Percentiles rank a stretch among this genome's conserved stretches.
Conservation (phyloP, 2,888 invertebrate genomes). For the Tipula vernalis region DNA sequence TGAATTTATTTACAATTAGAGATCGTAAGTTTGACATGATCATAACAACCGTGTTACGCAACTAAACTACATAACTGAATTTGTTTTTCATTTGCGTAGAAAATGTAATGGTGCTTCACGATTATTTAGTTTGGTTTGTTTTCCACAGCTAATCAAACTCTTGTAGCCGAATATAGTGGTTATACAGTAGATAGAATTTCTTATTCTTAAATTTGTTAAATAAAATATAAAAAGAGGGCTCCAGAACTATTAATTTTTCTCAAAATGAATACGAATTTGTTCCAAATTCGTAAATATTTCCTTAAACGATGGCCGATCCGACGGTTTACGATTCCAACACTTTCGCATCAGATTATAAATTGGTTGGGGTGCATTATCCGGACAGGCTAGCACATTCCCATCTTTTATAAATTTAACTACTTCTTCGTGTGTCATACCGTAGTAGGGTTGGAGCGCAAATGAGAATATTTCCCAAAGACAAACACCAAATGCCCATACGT, state of each 20-base stretch:
- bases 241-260: neutral
- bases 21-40: too few species aligned
- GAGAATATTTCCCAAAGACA: slow-evolving; percentile 96
- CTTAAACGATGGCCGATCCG: slow-evolving; percentile 74
- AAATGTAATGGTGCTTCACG: too few species aligned
- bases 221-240: neutral
- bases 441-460: slow-evolving; percentile 91
- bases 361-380: slow-evolving; percentile 76
- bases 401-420: slow-evolving; percentile 90
- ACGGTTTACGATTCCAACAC: slow-evolving; percentile 84
- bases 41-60: too few species aligned
- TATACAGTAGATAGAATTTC: neutral
- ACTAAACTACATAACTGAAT: too few species aligned
- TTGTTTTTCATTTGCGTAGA: too few species aligned
- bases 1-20: too few species aligned
- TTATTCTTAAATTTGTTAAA: neutral
- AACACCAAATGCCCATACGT: slow-evolving; percentile 96
- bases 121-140: too few species aligned
- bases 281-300: slow-evolving; percentile 68
- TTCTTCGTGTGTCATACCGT: slow-evolving; percentile 94
- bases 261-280: slow-evolving; percentile 36
- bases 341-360: slow-evolving; percentile 87
- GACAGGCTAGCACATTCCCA: slow-evolving; percentile 79
- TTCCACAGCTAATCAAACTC: too few species aligned
- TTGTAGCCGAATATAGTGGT: too few species aligned